Evolutionary conservation across 2,113 vertebrate species (phyloP), one percentile per base, ranked within the genome.

Genomic region (Oreochromis aureus): DNA sequence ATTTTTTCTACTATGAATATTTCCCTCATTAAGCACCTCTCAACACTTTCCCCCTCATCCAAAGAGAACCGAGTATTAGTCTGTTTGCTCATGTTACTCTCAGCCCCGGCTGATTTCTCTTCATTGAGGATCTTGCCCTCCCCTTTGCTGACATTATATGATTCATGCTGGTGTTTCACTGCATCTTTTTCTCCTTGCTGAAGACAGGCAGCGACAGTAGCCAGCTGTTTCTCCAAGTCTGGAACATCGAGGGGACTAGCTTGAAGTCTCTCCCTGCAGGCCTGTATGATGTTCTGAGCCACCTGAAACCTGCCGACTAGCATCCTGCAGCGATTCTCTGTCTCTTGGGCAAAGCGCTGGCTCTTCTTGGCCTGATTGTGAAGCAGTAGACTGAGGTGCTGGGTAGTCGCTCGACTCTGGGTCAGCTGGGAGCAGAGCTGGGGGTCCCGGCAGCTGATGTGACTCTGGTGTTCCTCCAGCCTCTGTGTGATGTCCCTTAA

Each of bases 401-500:
- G 95, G 19, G 97, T 95, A 11, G 96, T 97, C 13, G 96, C 95
- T 85, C 97, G 90, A 87, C 97, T 98, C 84, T 94, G 91, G 2
- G 93, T 97, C 56, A 98, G 97, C 87, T 98, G 97, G 46, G 94
- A 94, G 87, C 86, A 92, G 4, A 96, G 89, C 18, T 90, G 93
- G 4, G 94, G 94, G 79, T 46, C 97, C 96, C 13, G 94, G 92
- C 82, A 97, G 96, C 90, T 93, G 88, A 2, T 91, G 91, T 96
- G 96, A 82, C 95, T 95, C 0, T 98, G 97, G 19, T 97, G 96
- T 76, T 97, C 97, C 91, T 98, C 97, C 3, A 99, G 96, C 66
- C 95, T 96, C 82, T 97, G 91, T 0, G 97, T 98, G 36, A 98
- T 97, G 1, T 97, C 97, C 88, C 97, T 97, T 18, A 99, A 97